Evolutionary conservation across 2,797 vertebrate species (phyloP), one percentile per base, ranked within the genome.

Genomic region (Acanthopagrus latus): DNA sequence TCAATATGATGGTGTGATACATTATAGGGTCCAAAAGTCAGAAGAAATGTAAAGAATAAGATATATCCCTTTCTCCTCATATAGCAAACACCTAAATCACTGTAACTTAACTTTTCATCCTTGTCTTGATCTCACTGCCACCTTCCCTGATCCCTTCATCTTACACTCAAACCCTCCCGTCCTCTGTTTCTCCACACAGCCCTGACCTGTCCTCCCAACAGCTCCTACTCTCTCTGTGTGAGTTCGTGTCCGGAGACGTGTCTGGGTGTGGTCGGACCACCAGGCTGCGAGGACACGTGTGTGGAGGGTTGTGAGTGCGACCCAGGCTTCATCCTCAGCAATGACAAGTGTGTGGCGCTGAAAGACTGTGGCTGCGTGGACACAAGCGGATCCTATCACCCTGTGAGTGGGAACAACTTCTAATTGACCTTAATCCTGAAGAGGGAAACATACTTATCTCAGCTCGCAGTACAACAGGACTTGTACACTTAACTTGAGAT

Each of bases 241-340:
- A 95, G 86, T 20, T 80, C 88, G 0, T 97, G 96, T 82, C 95
- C 96, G 0, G 92, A 95, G 65, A 96, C 95, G 0, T 97, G 96
- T 82, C 59, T 93, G 10, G 88, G 88, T 0, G 69, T 85, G 52
- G 74, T 64, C 0, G 86, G 88, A 17, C 81, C 88, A 0, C 65
- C 90, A 0, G 94, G 94, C 74, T 97, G 96, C 62, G 57, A 82
- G 21, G 65, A 91, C 1, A 60, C 89, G 16, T 97, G 96, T 6
- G 90, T 96, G 64, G 96, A 97, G 76, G 96, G 95, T 5, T 97
- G 96, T 4, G 51, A 92, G 68, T 97, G 96, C 79, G 52, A 95
- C 60, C 87, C 91, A 0, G 96, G 95, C 76, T 97, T 96, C 71
- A 55, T 96, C 69, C 95, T 97, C 88, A 97, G 96, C 1, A 79